These are phyloP conservation scores for Mormyrops boulengeri DNA, from an alignment of 2,797 vertebrate species.

Conservation along the genomic window DNA sequence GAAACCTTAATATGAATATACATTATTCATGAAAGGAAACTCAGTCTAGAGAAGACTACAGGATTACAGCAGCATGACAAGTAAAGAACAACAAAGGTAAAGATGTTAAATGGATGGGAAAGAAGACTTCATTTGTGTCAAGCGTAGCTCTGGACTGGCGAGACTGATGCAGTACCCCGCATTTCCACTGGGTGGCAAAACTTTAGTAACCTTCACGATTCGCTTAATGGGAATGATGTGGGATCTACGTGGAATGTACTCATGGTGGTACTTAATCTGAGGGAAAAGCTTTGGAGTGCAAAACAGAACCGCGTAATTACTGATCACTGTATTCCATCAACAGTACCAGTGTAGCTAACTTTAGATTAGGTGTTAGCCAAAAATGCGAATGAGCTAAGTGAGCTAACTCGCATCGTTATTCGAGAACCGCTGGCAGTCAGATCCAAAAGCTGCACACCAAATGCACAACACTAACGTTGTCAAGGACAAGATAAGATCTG, in stretches of 20 bases:
- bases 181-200: background rate
- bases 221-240: background rate
- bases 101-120: background rate
- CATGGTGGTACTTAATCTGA: background rate
- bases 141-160: background rate
- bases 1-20: background rate
- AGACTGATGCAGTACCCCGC: background rate
- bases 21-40: background rate
- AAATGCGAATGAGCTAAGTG: too few relatives aligned
- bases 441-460: constrained; percentile 37
- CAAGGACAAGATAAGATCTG: constrained; percentile 51
- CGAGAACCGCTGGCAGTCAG: constrained; percentile 29
- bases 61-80: background rate
- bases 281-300: background rate
- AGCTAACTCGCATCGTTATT: constrained; percentile 28
- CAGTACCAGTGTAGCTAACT: background rate
- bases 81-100: background rate
- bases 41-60: background rate
- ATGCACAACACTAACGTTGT: constrained; percentile 47
- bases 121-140: background rate
- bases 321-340: background rate
- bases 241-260: background rate
- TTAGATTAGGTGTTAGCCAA: background rate
- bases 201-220: background rate
- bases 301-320: background rate